Evolutionary conservation across 1,140 invertebrate species (phyloP), one percentile per base, ranked within the genome.

Genomic region (Holotrichia oblita): DNA sequence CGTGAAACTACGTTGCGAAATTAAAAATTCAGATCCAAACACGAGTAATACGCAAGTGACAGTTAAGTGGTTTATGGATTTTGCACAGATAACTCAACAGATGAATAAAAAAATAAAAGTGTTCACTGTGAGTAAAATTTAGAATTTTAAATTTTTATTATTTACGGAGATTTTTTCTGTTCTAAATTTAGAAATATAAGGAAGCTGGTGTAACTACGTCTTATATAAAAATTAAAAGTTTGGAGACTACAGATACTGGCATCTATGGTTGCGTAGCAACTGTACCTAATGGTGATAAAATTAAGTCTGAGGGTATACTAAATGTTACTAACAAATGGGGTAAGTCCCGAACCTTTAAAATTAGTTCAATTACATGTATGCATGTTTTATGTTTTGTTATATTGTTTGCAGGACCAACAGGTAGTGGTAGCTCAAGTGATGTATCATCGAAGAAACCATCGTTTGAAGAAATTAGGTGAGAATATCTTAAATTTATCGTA

Each of bases 51-150:
- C 73, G 8, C 88, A 88, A 44, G 90, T 92, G n/a, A 88, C 87
- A 75, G 90, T 94, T 80, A 86, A 85, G 20, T 95, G 94, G 94
- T 91, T 88, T 81, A 92, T 92, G 84, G 93, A 94, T 83, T 89
- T 91, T 81, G 90, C 90, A 0, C 91, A 3, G 76, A 80, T 55
- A 22, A 61, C 10, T 12, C 61, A 12, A 12, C 77, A 78, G 84
- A 87, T 40, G 86, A 89, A 55, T 87, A 89, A 88, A 0, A 87
- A 91, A 42, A 86, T 92, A 34, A 73, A 73, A 17, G n/a, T 73
- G 3, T 40, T 73, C 24, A 40, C 27, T 2, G 72, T 73, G 40
- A 73, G 44, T 48, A 3, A 7, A 8, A 6, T 40, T 73, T 40
- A 24, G 61, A n/a, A n/a, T n/a, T n/a, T n/a, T n/a, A n/a, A 8